Base-by-base conservation (phyloP, 1,140 invertebrate genomes). In the Thaumatotibia leucotreta region DNA sequence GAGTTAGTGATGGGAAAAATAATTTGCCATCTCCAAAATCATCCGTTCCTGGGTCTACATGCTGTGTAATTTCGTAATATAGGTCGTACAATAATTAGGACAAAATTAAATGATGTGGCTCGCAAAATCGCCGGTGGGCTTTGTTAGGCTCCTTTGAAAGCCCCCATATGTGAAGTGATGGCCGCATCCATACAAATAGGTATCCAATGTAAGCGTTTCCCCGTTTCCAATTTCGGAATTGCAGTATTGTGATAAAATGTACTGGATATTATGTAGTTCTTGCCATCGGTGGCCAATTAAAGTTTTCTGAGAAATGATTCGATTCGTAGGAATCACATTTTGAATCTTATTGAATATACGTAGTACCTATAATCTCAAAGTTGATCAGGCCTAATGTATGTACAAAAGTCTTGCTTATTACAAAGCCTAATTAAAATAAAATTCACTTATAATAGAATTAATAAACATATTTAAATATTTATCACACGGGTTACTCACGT, bases 91-190 rank as follows among this genome's bases (percentile, higher is more conserved):
- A 65, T 79, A 80, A 82, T 82, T 77, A 82, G 78, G 70, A 74
- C 69, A 66, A 76, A 77, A 82, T 79, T 79, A 82, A 79, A 80
- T 80, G 74, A 80, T 76, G 71, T 62, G 49, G 68, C 68, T 69
- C 67, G 58, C 70, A 72, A 74, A 77, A 75, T 75, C 64, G 73
- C 71, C 23, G 50, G 66, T 63, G 52, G 52, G 23, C 27, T 14
- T 11, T 52, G 8, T 1, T 22, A 39, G 23, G 23, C 50, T 22
- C 52, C 52, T 58, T 58, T 58, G 52, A 58, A 58, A 58, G 52
- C 52, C 52, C 17, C 11, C 17, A 8, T 58, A 58, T 58, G 8
- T 58, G 52, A 58, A 58, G 24, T 31, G 24, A 58, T 58, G 5
- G 49, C 5, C 23, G 24, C 24, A n/a, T 5, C 24, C 17, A 17